phyloP scores from a whole-genome alignment of 2,113 vertebrate species.

The Myrmecobius fasciatus region DNA sequence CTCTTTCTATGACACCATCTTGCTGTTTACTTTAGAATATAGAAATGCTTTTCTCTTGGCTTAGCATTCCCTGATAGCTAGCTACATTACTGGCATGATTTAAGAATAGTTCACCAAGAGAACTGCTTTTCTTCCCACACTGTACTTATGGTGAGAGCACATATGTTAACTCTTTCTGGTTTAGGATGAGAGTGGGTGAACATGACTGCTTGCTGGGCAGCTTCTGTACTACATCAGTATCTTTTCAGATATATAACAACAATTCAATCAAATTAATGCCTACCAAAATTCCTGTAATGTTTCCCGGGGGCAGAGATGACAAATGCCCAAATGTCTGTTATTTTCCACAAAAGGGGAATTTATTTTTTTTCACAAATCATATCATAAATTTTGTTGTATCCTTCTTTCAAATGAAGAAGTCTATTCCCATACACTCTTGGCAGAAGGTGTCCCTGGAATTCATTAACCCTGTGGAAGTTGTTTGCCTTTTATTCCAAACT shows the following conservation, averaged over 20 bases:
- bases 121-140: slow-evolving; percentile 52
- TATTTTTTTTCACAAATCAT: slow-evolving; percentile 10
- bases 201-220: slow-evolving; percentile 26
- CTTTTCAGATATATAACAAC: slow-evolving; percentile 27
- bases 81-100: slow-evolving; percentile 50
- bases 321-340: neutral
- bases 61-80: slow-evolving; percentile 45
- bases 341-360: neutral
- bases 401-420: neutral
- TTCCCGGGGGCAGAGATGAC: slow-evolving; percentile 20
- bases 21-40: neutral
- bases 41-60: slow-evolving; percentile 34
- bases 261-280: slow-evolving; percentile 25
- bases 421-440: neutral
- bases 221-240: neutral
- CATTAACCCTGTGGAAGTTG: neutral
- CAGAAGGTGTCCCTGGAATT: neutral
- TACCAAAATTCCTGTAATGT: neutral
- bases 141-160: slow-evolving; percentile 24
- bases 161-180: slow-evolving; percentile 68
- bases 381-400: neutral
- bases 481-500: slow-evolving; percentile 32
- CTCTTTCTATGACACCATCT: neutral
- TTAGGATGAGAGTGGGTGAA: slow-evolving; percentile 59
- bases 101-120: slow-evolving; percentile 55